Evolutionary conservation across 2,113 vertebrate species (phyloP), one percentile per base, ranked within the genome.

Genomic region (Strix aluco): DNA sequence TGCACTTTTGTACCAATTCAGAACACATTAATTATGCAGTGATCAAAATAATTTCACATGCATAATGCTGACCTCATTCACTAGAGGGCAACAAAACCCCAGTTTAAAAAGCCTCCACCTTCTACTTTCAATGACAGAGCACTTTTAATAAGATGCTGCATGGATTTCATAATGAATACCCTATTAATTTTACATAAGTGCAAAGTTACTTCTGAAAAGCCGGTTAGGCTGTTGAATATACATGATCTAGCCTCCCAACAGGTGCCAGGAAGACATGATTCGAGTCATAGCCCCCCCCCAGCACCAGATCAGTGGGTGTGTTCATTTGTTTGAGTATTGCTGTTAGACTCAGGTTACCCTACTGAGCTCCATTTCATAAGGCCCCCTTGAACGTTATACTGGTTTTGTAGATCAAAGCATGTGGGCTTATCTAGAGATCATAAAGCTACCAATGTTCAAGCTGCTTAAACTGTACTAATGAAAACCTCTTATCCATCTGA

Each of bases 1-100:
- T 94, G 81, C 71, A 82, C 57, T 78, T 95, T 91, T 88, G 94
- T 93, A 89, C 69, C 55, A 36, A 86, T 94, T 93, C 92, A 52
- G 75, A 80, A 49, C n/a, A 29, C 86, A 96, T 98, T 98, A 97
- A 98, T 98, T 98, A 98, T 98, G 97, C 98, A 97, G 92, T 3
- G 77, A 97, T 96, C 94, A 97, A 92, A 97, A 97, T 97, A 96
- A 97, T 97, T 97, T 96, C 71, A 85, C 96, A 91, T 95, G 97
- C 97, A 98, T 97, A 95, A 97, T 97, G 97, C 98, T 98, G 98
- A 98, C 98, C 98, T 98, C 97, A 96, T 97, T 98, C 98, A 98
- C 98, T 98, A 98, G 98, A 98, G 98, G 98, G 98, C 98, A 98
- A 98, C 98, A 98, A 95, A 98, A 69, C 96, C 97, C 96, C 95